Evolutionary conservation across 2,888 invertebrate genomes (phyloP).

Genomic region (Ochropacha duplaris): DNA sequence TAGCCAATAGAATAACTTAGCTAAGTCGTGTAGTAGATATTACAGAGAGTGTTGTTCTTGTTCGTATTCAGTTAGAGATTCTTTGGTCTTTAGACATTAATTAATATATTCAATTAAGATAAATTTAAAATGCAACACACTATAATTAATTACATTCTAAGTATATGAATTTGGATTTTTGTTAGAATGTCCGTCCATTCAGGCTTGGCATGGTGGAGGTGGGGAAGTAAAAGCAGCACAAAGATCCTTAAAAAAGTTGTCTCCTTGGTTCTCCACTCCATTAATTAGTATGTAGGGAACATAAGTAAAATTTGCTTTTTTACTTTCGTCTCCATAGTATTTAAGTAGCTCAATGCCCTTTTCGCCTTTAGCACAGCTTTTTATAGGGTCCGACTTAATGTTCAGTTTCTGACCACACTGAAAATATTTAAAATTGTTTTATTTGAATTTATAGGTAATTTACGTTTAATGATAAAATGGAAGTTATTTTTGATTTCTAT

Average conservation of each 20-base stretch:
- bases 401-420: constrained; percentile 47
- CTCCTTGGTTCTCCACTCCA: constrained; percentile 26
- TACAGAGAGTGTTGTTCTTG: background rate
- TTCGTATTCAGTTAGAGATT: background rate
- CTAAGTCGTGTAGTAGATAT: too few relatives aligned
- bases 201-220: constrained; percentile 36
- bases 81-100: background rate
- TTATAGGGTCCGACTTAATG: constrained; percentile 39
- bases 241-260: constrained; percentile 38
- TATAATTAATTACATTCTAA: too few relatives aligned
- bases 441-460: background rate
- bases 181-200: background rate
- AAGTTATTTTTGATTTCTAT: too few relatives aligned
- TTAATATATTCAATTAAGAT: background rate
- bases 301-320: constrained; percentile 26
- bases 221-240: constrained; percentile 45
- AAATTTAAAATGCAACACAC: too few relatives aligned
- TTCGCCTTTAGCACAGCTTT: constrained; percentile 47
- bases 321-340: constrained; percentile 43
- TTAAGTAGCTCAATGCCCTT: constrained; percentile 39
- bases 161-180: too few relatives aligned
- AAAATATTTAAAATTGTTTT: constrained; percentile 21
- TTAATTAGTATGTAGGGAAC: constrained; percentile 53
- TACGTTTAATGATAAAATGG: too few relatives aligned
- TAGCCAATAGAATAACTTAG: background rate